A percentile compares a stretch with the other conserved stretches of the same genome.
Conservation (phyloP, 2,888 invertebrate species). For the Myopa tessellatipennis region DNA sequence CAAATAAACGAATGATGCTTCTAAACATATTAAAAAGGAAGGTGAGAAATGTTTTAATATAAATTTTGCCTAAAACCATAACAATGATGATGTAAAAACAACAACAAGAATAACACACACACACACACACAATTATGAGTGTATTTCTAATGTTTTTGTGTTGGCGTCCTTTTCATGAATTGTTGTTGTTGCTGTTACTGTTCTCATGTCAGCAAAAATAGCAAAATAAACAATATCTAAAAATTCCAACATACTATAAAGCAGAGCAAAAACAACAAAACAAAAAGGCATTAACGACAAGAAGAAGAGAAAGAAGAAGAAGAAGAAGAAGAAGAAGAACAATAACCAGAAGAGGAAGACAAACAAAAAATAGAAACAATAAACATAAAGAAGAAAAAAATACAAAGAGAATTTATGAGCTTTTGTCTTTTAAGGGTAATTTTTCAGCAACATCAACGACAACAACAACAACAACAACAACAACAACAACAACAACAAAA, state of each 20-base stretch:
- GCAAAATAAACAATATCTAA: slow-evolving; percentile 32
- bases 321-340: background rate
- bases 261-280: slow-evolving; percentile 4
- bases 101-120: background rate
- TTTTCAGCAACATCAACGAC: slow-evolving; percentile 50
- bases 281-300: background rate
- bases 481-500: background rate
- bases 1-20: background rate
- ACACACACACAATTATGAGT: slow-evolving; percentile 7
- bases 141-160: slow-evolving; percentile 9
- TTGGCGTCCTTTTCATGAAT: background rate
- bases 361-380: background rate
- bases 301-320: background rate
- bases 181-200: slow-evolving; percentile 29
- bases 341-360: background rate
- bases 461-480: slow-evolving; percentile 11
- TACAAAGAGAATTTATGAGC: slow-evolving; percentile 55
- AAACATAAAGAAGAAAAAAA: background rate
- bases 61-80: too few species aligned
- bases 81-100: background rate
- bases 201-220: background rate
- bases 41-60: background rate
- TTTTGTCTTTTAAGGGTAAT: slow-evolving; percentile 55
- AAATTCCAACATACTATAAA: slow-evolving; percentile 9
- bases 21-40: background rate